Percentiles rank a stretch among this genome's conserved stretches.
These are phyloP conservation scores for Syrista parreyssii DNA, from an alignment of 2,888 invertebrate species.

Conservation along the genomic window DNA sequence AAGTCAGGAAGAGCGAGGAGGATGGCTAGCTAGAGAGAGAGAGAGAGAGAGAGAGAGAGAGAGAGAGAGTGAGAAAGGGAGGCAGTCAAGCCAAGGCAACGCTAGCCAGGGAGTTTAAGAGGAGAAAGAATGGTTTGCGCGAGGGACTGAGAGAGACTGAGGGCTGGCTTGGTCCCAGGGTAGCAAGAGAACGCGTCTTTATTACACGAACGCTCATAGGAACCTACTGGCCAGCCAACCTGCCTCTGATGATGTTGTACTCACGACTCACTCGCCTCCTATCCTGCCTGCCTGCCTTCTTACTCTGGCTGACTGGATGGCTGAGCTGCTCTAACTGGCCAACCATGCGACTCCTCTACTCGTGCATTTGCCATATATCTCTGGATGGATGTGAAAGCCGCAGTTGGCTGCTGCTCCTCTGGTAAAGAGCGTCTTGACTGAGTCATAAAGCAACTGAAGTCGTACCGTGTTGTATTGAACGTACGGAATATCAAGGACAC, in stretches of 20 bases:
- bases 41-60: slow-evolving; percentile 21
- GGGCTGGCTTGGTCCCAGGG: background rate
- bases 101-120: slow-evolving; percentile 12
- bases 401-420: too few relatives aligned
- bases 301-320: too few relatives aligned
- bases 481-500: too few relatives aligned
- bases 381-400: too few relatives aligned
- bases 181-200: slow-evolving; percentile 57
- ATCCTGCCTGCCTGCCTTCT: too few relatives aligned
- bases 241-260: slow-evolving; percentile 58
- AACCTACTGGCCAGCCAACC: slow-evolving; percentile 45
- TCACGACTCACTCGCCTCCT: slow-evolving; percentile 25
- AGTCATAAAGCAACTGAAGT: too few relatives aligned
- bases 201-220: slow-evolving; percentile 54
- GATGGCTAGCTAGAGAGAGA: slow-evolving; percentile 15
- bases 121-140: slow-evolving; percentile 6
- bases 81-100: slow-evolving; percentile 16
- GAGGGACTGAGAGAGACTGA: background rate
- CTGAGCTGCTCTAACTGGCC: too few relatives aligned
- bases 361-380: too few relatives aligned
- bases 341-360: too few relatives aligned
- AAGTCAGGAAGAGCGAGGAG: background rate
- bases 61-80: slow-evolving; percentile 20
- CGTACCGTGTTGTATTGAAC: too few relatives aligned
- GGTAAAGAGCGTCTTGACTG: too few relatives aligned